A percentile compares a stretch with the other conserved stretches of the same genome.
phyloP scores from a whole-genome alignment of 2,888 invertebrate species.

The Zygogramma bicolorata region DNA sequence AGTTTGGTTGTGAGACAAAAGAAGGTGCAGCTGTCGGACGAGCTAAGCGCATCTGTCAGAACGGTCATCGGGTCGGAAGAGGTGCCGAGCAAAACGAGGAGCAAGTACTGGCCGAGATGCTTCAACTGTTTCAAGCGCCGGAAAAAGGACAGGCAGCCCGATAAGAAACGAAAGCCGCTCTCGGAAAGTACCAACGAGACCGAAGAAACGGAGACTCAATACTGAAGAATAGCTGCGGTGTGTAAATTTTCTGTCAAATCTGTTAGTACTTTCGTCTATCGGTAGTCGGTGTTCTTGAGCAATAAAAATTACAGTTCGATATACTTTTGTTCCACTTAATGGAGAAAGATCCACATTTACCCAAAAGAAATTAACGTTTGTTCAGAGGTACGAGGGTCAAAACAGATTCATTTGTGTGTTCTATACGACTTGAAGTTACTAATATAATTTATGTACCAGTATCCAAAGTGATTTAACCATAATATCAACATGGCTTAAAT shows the following conservation, averaged over 20 bases:
- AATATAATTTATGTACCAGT: too few relatives aligned
- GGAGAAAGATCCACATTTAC: too few relatives aligned
- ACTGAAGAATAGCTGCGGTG: background rate
- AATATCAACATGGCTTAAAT: too few relatives aligned
- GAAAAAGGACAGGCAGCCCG: background rate
- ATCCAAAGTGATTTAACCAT: too few relatives aligned
- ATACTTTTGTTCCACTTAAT: too few relatives aligned
- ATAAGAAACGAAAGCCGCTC: background rate
- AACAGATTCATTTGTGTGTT: too few relatives aligned
- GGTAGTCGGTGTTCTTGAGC: too few relatives aligned
- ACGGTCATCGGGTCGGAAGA: background rate
- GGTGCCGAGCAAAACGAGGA: background rate
- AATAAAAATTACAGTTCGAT: too few relatives aligned
- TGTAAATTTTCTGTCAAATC: background rate
- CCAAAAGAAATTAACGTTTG: too few relatives aligned
- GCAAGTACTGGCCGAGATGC: background rate
- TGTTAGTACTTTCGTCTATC: background rate
- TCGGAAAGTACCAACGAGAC: background rate
- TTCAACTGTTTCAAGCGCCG: background rate
- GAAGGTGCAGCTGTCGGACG: background rate
- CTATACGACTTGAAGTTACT: too few relatives aligned
- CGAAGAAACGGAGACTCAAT: background rate
- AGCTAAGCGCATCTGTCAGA: background rate
- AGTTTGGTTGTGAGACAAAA: background rate
- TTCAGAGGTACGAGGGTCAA: too few relatives aligned